phyloP scores from a whole-genome alignment of 2,888 invertebrate genomes.

The Cataglyphis altisquamis region DNA sequence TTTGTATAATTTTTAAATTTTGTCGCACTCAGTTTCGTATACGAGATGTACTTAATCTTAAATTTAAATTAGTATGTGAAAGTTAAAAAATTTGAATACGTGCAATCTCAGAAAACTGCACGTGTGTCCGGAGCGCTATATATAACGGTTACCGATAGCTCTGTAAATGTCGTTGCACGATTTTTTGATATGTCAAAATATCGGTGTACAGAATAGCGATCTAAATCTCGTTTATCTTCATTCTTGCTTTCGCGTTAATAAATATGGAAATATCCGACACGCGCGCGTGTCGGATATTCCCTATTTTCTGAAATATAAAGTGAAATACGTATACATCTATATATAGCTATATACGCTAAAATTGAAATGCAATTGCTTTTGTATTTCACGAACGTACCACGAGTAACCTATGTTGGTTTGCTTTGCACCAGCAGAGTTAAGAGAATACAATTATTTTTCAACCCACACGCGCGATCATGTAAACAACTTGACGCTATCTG shows the following conservation, averaged over 20 bases:
- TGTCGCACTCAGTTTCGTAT: not conserved
- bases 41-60: not conserved
- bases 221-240: not conserved
- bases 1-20: not conserved
- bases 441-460: constrained; percentile 23
- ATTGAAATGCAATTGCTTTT: constrained; percentile 27
- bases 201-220: too few relatives aligned
- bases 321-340: not conserved
- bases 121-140: too few relatives aligned
- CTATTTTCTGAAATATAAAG: constrained; percentile 9
- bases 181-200: too few relatives aligned
- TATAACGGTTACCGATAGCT: too few relatives aligned
- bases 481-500: constrained; percentile 17
- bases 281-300: not conserved
- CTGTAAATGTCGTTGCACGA: too few relatives aligned
- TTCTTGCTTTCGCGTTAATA: not conserved
- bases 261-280: not conserved
- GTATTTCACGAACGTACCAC: constrained; percentile 8
- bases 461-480: constrained; percentile 25
- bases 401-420: constrained; percentile 14
- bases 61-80: too few relatives aligned
- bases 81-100: too few relatives aligned
- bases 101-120: too few relatives aligned
- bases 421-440: constrained; percentile 18
- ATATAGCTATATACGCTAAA: constrained; percentile 21